A percentile compares a stretch with the other conserved stretches of the same genome.
phyloP scores from a whole-genome alignment of 1,140 invertebrate genomes.

The Arctopsyche grandis region DNA sequence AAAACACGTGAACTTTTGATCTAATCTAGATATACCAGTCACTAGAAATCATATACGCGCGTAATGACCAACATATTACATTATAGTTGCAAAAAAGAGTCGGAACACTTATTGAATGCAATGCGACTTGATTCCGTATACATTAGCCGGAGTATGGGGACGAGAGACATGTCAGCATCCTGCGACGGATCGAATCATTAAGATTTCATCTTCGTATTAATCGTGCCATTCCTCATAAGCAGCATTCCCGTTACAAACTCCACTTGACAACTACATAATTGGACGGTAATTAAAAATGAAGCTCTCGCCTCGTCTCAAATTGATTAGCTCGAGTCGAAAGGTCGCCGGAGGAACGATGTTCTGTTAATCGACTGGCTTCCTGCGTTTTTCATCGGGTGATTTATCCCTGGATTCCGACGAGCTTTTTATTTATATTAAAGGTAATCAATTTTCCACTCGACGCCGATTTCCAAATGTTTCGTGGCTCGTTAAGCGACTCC shows the following conservation, averaged over 20 bases:
- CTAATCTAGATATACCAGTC: too few species aligned
- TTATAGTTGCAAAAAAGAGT: not conserved
- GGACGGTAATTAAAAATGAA: not conserved
- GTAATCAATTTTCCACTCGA: not conserved
- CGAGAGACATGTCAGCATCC: slow-evolving; percentile 7
- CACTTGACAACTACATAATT: not conserved
- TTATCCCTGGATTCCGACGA: not conserved
- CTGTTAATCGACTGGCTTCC: too few species aligned
- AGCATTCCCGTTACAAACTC: not conserved
- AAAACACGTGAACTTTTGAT: too few species aligned
- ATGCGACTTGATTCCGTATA: not conserved
- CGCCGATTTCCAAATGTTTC: not conserved
- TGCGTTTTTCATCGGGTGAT: not conserved
- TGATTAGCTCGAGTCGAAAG: too few species aligned
- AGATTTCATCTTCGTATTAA: slow-evolving; percentile 19
- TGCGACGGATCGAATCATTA: slow-evolving; percentile 13
- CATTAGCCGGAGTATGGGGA: too few species aligned
- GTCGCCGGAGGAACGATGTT: too few species aligned
- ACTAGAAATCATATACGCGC: not conserved
- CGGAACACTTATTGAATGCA: not conserved
- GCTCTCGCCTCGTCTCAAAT: too few species aligned
- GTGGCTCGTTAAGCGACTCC: not conserved
- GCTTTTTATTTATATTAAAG: not conserved
- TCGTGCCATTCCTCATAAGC: slow-evolving; percentile 4
- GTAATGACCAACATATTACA: slow-evolving; percentile 2